Conservation (phyloP, 2,797 vertebrate genomes). For the Orestias chungarensis region DNA sequence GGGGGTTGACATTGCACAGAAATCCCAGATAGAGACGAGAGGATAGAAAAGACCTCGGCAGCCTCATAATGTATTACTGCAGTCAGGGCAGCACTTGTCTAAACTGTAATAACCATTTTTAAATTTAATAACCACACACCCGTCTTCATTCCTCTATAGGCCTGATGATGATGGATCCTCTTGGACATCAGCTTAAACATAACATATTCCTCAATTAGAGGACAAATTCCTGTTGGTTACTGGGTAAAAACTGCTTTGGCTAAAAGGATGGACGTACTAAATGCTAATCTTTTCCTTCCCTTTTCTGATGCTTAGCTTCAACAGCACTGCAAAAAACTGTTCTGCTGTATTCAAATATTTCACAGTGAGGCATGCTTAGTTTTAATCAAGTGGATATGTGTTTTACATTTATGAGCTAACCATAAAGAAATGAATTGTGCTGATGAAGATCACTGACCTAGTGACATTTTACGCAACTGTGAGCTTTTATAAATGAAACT, state of each 20-base stretch:
- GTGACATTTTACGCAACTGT: neutral
- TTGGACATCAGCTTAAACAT: neutral
- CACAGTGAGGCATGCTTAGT: too few relatives aligned
- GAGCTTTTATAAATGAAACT: neutral
- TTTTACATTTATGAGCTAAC: neutral
- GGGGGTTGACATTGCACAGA: conserved; percentile 50
- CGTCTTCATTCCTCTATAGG: neutral
- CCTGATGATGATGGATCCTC: neutral
- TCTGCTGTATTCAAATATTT: neutral
- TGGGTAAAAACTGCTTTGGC: neutral
- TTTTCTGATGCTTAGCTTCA: neutral
- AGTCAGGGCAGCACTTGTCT: conserved; percentile 20
- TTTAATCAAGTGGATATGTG: neutral
- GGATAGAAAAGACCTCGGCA: conserved; percentile 37
- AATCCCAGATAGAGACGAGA: conserved; percentile 39
- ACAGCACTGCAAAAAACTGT: neutral
- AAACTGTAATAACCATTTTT: conserved; percentile 1
- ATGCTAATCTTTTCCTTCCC: neutral
- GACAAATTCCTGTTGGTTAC: neutral
- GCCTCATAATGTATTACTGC: conserved; percentile 15
- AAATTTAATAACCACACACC: neutral
- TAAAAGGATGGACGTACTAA: neutral
- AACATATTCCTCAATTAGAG: neutral
- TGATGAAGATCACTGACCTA: neutral
- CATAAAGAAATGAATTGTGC: neutral